phyloP scores from a whole-genome alignment of 2,888 invertebrate genomes.

The Barypeithes pellucidus region DNA sequence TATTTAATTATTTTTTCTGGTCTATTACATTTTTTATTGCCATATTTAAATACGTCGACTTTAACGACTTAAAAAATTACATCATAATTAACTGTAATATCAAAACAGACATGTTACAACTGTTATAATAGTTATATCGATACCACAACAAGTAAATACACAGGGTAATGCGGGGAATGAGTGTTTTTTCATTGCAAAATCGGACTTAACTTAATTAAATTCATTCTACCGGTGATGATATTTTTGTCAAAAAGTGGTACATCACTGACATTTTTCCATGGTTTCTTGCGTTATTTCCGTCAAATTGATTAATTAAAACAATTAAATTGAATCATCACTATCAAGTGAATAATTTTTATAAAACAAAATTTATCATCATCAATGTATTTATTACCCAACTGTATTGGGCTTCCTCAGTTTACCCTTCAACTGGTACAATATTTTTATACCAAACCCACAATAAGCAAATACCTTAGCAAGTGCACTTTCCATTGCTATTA shows the following conservation, averaged over 20 bases:
- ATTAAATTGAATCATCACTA: too few species aligned
- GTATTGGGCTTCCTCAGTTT: neutral
- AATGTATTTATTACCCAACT: too few species aligned
- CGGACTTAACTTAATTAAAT: too few species aligned
- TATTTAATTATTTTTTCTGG: neutral
- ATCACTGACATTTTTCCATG: too few species aligned
- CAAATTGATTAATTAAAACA: too few species aligned
- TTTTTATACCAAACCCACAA: conserved; percentile 47
- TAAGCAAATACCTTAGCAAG: conserved; percentile 51
- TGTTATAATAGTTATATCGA: conserved; percentile 42
- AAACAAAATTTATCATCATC: too few species aligned
- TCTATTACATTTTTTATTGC: neutral
- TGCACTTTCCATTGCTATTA: conserved; percentile 53
- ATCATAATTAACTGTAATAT: conserved; percentile 18
- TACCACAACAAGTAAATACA: conserved; percentile 48
- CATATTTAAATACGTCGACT: neutral
- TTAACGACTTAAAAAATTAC: conserved; percentile 15
- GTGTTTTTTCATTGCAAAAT: too few species aligned
- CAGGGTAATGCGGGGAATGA: neutral
- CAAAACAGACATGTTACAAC: conserved; percentile 1
- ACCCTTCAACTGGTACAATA: conserved; percentile 27
- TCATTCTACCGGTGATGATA: too few species aligned
- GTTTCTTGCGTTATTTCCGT: too few species aligned
- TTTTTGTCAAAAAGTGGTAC: too few species aligned
- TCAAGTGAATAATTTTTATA: too few species aligned